Evolutionary conservation across 2,888 invertebrate species (phyloP).

Genomic region (Arge pagana): DNA sequence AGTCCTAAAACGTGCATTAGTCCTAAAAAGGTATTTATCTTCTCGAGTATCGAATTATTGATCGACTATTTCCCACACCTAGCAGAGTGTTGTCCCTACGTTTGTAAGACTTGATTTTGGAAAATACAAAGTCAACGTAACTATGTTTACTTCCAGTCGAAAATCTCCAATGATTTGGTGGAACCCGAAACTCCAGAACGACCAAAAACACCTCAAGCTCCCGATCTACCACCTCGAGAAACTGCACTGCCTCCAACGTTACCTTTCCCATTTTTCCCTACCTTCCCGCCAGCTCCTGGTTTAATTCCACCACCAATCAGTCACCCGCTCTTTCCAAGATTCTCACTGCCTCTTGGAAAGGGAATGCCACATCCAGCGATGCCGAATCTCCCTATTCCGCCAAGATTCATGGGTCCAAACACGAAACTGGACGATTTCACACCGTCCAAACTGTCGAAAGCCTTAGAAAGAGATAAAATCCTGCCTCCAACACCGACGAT

Average conservation of each 20-base stretch:
- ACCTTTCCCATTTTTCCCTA: constrained; percentile 58
- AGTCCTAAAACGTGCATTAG: constrained; percentile 47
- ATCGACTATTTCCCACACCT: too few species aligned
- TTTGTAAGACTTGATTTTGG: too few species aligned
- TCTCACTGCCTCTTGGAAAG: constrained; percentile 56
- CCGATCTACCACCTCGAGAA: constrained; percentile 44
- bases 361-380: constrained; percentile 65
- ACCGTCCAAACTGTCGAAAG: constrained; percentile 55
- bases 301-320: constrained; percentile 66
- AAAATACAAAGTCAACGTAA: constrained; percentile 1
- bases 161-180: constrained; percentile 38
- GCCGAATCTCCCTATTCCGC: constrained; percentile 63
- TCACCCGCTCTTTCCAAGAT: constrained; percentile 61
- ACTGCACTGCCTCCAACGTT: constrained; percentile 61
- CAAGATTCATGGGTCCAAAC: constrained; percentile 64
- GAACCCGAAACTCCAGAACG: constrained; percentile 48
- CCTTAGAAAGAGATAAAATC: constrained; percentile 61
- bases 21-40: constrained; percentile 55
- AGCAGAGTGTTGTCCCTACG: too few species aligned
- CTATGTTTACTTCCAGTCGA: constrained; percentile 36
- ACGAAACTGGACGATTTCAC: constrained; percentile 60
- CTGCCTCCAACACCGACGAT: constrained; percentile 61
- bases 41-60: too few species aligned
- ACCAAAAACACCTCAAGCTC: constrained; percentile 55
- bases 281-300: constrained; percentile 62